Percentiles rank a stretch among this genome's conserved stretches.
These are phyloP conservation scores for Heterodera schachtii DNA, from an alignment of 1,140 invertebrate genomes.

Conservation along the genomic window DNA sequence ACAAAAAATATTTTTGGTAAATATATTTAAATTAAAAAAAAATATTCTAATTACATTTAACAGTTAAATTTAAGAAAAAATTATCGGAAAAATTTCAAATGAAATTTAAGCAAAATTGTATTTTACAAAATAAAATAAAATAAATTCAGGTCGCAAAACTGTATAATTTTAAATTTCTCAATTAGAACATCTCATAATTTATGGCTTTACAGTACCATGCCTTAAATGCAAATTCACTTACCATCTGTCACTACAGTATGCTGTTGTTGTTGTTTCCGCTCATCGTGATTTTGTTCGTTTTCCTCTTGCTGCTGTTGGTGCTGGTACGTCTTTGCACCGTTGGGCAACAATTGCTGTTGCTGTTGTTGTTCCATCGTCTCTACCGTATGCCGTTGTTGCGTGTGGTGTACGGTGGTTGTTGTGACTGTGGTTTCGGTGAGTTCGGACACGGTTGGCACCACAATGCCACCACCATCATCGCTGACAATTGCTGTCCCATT, in stretches of 20 bases:
- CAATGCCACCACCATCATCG: not conserved
- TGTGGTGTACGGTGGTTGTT: not conserved
- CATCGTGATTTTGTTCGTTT: too few species aligned
- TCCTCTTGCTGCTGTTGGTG: too few species aligned
- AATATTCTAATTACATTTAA: not conserved
- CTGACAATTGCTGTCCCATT: not conserved
- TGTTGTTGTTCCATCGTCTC: constrained; percentile 1
- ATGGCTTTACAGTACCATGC: too few species aligned
- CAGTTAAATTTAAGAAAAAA: not conserved
- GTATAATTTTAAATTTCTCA: too few species aligned
- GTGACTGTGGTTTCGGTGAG: not conserved
- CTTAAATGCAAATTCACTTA: too few species aligned
- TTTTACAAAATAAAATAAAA: not conserved
- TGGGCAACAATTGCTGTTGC: not conserved
- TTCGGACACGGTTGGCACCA: not conserved
- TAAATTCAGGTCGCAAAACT: too few species aligned
- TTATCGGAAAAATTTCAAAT: not conserved
- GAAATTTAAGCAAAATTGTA: not conserved
- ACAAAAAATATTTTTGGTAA: too few species aligned
- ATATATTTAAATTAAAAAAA: too few species aligned
- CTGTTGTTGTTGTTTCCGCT: too few species aligned
- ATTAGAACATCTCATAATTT: too few species aligned
- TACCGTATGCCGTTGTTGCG: not conserved
- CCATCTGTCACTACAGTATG: too few species aligned
- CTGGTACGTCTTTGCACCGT: too few species aligned